Percentiles rank a stretch among this genome's conserved stretches.
phyloP scores from a whole-genome alignment of 2,113 vertebrate genomes.

The Ondatra zibethicus region DNA sequence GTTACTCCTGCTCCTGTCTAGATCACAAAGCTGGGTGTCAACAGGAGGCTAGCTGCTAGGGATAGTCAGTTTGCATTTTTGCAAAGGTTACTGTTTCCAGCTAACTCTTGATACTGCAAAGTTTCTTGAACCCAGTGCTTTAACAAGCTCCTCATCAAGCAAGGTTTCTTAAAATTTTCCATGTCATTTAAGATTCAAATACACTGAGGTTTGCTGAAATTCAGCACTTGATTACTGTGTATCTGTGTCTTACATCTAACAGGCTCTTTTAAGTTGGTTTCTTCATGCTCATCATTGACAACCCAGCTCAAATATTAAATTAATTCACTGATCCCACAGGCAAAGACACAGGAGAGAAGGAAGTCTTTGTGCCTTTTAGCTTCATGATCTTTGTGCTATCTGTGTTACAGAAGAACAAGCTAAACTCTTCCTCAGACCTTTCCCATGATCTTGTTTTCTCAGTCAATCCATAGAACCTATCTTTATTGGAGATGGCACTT shows the following conservation, averaged over 20 bases:
- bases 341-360: neutral
- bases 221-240: neutral
- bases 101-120: no score
- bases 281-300: neutral
- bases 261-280: neutral
- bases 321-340: neutral
- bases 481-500: neutral
- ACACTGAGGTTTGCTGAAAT: neutral
- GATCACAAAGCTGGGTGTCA: no score
- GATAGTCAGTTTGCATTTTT: no score
- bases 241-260: neutral
- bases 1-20: no score
- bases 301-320: neutral
- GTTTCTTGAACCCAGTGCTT: no score
- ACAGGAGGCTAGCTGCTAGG: no score
- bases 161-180: no score
- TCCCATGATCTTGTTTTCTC: neutral
- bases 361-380: neutral
- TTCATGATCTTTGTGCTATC: neutral
- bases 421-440: neutral
- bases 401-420: neutral
- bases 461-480: neutral
- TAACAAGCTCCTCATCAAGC: no score
- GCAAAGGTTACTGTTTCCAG: no score
- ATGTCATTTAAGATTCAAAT: no score